A percentile compares a stretch with the other conserved stretches of the same genome.
phyloP scores from a whole-genome alignment of 2,888 invertebrate species.

The Nemapogon koenigi region DNA sequence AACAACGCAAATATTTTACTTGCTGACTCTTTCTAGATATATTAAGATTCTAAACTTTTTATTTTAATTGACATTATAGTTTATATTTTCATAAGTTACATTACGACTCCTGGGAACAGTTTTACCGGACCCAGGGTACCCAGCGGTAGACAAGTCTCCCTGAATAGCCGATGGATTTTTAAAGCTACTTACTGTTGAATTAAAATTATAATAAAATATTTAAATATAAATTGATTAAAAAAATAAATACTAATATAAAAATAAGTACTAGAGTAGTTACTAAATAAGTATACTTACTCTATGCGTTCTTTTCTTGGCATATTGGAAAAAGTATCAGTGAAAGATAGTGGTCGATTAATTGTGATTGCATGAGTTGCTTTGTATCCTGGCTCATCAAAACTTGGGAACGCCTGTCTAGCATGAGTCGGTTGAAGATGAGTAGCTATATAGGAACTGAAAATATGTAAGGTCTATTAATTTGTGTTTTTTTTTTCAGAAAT shows the following conservation, averaged over 20 bases:
- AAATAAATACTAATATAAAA: background rate
- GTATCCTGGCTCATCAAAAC: conserved; percentile 81
- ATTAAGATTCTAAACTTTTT: too few species aligned
- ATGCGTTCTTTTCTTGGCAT: conserved; percentile 28
- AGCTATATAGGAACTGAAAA: conserved; percentile 74
- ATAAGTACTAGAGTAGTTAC: background rate
- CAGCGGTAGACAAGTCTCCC: too few species aligned
- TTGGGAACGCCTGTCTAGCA: conserved; percentile 80
- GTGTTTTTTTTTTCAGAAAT: too few species aligned
- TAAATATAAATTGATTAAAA: background rate
- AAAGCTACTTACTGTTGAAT: background rate
- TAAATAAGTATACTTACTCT: conserved; percentile 24
- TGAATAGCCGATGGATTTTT: too few species aligned
- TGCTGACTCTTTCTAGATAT: too few species aligned
- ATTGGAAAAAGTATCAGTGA: conserved; percentile 39
- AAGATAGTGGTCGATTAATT: conserved; percentile 36
- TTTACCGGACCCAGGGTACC: too few species aligned
- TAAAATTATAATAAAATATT: background rate
- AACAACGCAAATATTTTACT: too few species aligned
- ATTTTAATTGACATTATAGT: too few species aligned
- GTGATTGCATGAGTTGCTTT: conserved; percentile 65
- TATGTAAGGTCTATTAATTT: too few species aligned
- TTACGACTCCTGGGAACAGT: too few species aligned
- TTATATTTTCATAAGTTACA: too few species aligned
- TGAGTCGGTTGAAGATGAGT: conserved; percentile 82